Evolutionary conservation across 2,113 vertebrate species (phyloP), one percentile per base, ranked within the genome.

Genomic region (Odontophorus gujanensis): DNA sequence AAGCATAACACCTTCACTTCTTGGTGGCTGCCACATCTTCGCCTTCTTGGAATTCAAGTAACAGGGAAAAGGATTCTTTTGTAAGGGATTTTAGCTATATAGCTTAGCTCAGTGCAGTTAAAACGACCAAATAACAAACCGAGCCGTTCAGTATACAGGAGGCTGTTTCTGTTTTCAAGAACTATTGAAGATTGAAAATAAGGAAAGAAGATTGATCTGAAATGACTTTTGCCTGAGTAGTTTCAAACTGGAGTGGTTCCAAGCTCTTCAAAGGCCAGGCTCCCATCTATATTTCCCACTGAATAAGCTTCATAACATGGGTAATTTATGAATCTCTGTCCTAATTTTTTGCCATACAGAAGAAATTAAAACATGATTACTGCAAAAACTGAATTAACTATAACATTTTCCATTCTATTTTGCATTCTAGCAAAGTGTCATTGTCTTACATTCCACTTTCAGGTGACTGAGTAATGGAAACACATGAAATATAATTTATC

Each of bases 261-360:
- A 86, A 9, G 18, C 2, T 9, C 24, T 28, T 42, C 0, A 1
- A 81, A 85, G n/a, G 45, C 47, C 62, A 26, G 51, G 36, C 26
- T 18, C 34, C 50, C 34, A 30, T 25, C 38, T 72, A 5, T 15
- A 43, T 65, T 47, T 79, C 43, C 18, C 1, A 4, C 48, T 65
- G 43, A 84, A 65, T 72, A 65, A 92, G 6, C 28, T 79, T 4
- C 2, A 0, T n/a, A 75, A 67, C 24, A 21, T 7, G n/a, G 47
- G 25, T 65, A 74, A 50, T 32, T 50, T 74, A 22, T 0, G 0
- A 1, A 53, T 48, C 30, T 79, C 7, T 4, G 76, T 58, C 62
- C 11, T 11, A 7, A 1, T 13, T 19, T 81, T 88, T 77, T 75
- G 50, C 76, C 25, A 6, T 1, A 11, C 8, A 5, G n/a, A 43